Evolutionary conservation across 92 coral and sea anemone genomes (phyloP).

Genomic region (Palythoa caribaeorum): DNA sequence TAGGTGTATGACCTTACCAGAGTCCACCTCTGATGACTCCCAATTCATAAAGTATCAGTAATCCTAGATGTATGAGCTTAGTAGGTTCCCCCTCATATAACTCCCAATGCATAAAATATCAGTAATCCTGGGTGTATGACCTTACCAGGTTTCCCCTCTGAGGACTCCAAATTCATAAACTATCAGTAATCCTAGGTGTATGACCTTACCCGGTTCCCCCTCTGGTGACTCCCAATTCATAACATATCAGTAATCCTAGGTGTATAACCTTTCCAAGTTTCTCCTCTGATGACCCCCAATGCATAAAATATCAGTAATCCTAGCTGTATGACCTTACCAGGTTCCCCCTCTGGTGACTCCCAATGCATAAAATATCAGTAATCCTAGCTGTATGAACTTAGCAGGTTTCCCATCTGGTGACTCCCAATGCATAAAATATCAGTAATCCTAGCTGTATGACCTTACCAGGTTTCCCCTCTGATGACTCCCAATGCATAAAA

Average conservation of each 20-base stretch:
- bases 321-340: slow-evolving; percentile 23
- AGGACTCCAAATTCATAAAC: too few species aligned
- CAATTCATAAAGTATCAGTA: not conserved
- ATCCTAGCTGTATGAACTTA: slow-evolving; percentile 33
- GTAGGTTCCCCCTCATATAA: slow-evolving; percentile 2
- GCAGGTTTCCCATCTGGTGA: slow-evolving; percentile 80
- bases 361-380: too few species aligned
- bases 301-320: too few species aligned
- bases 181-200: not conserved
- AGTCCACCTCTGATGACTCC: not conserved
- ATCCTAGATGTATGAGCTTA: slow-evolving; percentile 56
- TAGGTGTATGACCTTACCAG: slow-evolving; percentile 56
- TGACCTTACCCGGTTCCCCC: too few species aligned
- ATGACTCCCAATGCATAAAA: not conserved
- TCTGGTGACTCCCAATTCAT: too few species aligned
- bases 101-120: not conserved
- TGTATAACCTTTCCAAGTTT: too few species aligned
- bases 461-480: slow-evolving; percentile 4
- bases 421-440: slow-evolving; percentile 73
- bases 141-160: too few species aligned
- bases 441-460: slow-evolving; percentile 85
- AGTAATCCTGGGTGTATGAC: too few species aligned
- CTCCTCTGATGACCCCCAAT: too few species aligned
- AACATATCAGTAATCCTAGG: too few species aligned
- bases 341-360: not conserved